Conservation (phyloP, 2,113 vertebrate species). For the Hiodon alosoides region DNA sequence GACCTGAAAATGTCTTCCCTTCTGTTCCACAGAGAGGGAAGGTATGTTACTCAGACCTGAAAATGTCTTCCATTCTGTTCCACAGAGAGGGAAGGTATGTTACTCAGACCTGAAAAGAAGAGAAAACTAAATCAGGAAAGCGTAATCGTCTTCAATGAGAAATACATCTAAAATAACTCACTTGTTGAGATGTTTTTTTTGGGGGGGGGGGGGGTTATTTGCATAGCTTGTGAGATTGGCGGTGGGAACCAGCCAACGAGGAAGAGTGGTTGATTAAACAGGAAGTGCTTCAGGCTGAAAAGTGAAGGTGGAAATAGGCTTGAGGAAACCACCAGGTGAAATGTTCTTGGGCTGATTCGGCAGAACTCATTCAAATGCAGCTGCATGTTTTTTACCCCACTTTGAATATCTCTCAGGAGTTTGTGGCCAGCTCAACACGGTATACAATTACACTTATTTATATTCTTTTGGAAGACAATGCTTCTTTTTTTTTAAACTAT, state of each 20-base stretch:
- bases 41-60: background rate
- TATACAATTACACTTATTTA: conserved; percentile 49
- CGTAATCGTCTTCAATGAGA: background rate
- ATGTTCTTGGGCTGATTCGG: conserved; percentile 44
- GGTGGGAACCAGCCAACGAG: background rate
- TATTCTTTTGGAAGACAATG: conserved; percentile 47
- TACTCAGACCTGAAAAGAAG: background rate
- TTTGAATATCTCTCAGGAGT: conserved; percentile 50
- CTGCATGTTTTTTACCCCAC: conserved; percentile 48
- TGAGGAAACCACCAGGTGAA: conserved; percentile 21
- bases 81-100: too few relatives aligned
- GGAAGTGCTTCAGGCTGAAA: conserved; percentile 1
- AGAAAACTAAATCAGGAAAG: background rate
- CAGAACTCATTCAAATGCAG: conserved; percentile 35
- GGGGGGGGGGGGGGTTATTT: too few relatives aligned
- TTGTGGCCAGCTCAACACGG: conserved; percentile 37
- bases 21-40: too few relatives aligned
- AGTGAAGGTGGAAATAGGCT: conserved; percentile 14
- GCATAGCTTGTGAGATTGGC: background rate
- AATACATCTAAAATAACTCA: background rate
- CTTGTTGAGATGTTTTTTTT: background rate
- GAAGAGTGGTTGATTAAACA: background rate
- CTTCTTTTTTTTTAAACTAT: conserved; percentile 29
- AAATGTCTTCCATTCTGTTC: too few relatives aligned
- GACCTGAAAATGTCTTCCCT: too few relatives aligned